These are phyloP conservation scores for Lates japonicus DNA, from an alignment of 2,797 vertebrate species.

Conservation along the genomic window DNA sequence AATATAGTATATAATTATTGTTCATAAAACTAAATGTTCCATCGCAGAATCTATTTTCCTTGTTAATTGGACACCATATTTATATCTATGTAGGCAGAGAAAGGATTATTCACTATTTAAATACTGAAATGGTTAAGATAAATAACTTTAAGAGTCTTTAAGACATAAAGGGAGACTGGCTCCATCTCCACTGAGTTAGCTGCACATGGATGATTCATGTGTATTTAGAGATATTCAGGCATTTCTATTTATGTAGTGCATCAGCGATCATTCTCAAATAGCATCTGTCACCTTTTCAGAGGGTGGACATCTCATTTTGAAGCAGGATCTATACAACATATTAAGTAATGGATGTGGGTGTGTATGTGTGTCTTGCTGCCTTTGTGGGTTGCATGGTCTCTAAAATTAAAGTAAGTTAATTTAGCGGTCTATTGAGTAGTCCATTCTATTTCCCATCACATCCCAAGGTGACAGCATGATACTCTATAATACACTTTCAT, in stretches of 20 bases:
- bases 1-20: neutral
- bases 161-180: slow-evolving; percentile 5
- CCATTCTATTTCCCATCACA: slow-evolving; percentile 72
- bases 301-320: slow-evolving; percentile 51
- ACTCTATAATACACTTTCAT: slow-evolving; percentile 65
- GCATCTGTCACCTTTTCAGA: slow-evolving; percentile 58
- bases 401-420: slow-evolving; percentile 77
- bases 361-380: slow-evolving; percentile 13
- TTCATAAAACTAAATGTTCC: neutral
- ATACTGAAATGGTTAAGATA: neutral
- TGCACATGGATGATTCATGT: slow-evolving; percentile 25
- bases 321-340: slow-evolving; percentile 46
- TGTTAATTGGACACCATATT: neutral
- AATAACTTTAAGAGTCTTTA: slow-evolving; percentile 13
- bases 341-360: slow-evolving; percentile 37
- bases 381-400: slow-evolving; percentile 31
- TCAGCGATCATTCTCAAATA: slow-evolving; percentile 30
- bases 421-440: slow-evolving; percentile 74
- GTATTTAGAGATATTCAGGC: slow-evolving; percentile 30
- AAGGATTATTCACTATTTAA: neutral
- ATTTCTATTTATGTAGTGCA: slow-evolving; percentile 41
- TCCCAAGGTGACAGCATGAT: slow-evolving; percentile 77
- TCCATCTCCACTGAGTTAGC: slow-evolving; percentile 15
- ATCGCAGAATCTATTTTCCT: neutral
- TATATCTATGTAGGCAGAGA: neutral